Conservation (phyloP, 2,113 vertebrate species). For the Tupaia chinensis region DNA sequence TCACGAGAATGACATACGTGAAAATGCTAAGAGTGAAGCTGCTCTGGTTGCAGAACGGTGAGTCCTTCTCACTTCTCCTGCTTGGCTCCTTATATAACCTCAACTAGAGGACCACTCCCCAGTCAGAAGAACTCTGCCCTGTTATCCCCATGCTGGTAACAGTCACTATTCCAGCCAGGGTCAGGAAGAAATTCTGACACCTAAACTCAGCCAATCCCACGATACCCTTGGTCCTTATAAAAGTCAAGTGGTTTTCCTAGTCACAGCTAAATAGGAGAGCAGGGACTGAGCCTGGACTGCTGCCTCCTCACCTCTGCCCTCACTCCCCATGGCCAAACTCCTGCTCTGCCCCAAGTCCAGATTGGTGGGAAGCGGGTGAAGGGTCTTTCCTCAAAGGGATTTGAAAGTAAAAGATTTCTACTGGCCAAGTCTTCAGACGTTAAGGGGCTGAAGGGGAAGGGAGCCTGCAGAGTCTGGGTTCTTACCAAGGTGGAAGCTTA, state of each 20-base stretch:
- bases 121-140: neutral
- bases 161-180: too few relatives aligned
- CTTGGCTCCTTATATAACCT: neutral
- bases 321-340: neutral
- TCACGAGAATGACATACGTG: accelerated
- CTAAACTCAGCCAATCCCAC: neutral
- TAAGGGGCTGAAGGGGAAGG: accelerated
- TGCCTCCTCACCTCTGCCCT: accelerated
- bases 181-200: neutral
- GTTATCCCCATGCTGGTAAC: accelerated
- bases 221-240: neutral
- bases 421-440: neutral
- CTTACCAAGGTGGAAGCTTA: neutral
- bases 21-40: neutral
- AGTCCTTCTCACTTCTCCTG: neutral
- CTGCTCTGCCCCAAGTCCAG: neutral
- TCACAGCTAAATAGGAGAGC: too few relatives aligned
- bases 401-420: neutral
- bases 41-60: neutral
- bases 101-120: neutral
- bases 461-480: neutral
- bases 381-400: neutral
- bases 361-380: neutral
- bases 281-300: neutral
- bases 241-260: neutral